phyloP scores from a whole-genome alignment of 1,140 invertebrate genomes.

The Drosophila biarmipes region DNA sequence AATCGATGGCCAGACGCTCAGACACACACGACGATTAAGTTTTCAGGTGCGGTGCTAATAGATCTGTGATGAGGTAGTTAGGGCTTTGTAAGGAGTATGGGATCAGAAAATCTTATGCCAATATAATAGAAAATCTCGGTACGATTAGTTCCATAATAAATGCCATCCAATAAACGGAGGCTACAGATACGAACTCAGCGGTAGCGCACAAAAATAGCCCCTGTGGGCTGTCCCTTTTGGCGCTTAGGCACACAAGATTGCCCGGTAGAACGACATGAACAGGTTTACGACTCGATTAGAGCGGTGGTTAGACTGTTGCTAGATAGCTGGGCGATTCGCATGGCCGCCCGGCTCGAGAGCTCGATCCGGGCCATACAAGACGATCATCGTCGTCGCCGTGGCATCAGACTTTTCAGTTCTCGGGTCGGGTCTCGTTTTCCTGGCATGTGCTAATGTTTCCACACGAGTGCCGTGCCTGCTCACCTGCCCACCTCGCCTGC shows the following conservation, averaged over 20 bases:
- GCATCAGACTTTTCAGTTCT: slow-evolving; percentile 19
- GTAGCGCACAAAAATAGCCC: slow-evolving; percentile 27
- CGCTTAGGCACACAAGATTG: slow-evolving; percentile 29
- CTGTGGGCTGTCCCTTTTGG: slow-evolving; percentile 11
- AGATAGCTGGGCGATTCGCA: slow-evolving; percentile 34
- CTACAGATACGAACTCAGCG: slow-evolving; percentile 1
- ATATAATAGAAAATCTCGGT: background rate
- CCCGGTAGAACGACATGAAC: slow-evolving; percentile 44
- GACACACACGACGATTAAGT: slow-evolving; percentile 25
- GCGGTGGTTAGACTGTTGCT: slow-evolving; percentile 36
- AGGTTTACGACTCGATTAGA: slow-evolving; percentile 53
- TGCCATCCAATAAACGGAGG: background rate
- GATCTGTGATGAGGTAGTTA: slow-evolving; percentile 35
- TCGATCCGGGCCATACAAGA: slow-evolving; percentile 11
- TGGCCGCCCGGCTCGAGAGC: slow-evolving; percentile 22
- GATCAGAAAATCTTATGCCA: background rate
- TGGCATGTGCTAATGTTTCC: slow-evolving; percentile 59
- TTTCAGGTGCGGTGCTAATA: slow-evolving; percentile 28
- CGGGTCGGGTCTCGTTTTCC: slow-evolving; percentile 55
- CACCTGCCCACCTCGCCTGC: slow-evolving; percentile 6
- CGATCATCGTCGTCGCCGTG: slow-evolving; percentile 3
- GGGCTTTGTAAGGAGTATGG: slow-evolving; percentile 1
- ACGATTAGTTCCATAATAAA: background rate
- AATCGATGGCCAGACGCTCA: slow-evolving; percentile 47
- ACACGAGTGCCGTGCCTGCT: slow-evolving; percentile 41